Evolutionary conservation across 2,113 vertebrate species (phyloP).

Genomic region (Notarius lentiginosus): DNA sequence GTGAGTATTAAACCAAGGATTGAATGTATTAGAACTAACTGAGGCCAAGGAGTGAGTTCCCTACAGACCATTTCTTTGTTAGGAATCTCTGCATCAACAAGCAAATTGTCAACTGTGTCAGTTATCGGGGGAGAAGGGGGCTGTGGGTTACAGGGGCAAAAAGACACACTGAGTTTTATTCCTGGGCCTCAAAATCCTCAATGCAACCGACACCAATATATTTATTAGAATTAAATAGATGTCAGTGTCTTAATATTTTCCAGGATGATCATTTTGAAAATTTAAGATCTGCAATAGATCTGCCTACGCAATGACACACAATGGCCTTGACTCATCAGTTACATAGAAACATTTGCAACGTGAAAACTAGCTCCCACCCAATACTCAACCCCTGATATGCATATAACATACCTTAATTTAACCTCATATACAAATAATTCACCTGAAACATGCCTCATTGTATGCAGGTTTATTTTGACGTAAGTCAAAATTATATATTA

Average conservation of each 20-base stretch:
- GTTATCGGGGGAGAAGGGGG: slow-evolving; percentile 19
- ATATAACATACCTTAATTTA: not conserved
- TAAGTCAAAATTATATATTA: not conserved
- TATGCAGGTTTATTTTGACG: not conserved
- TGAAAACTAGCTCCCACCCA: not conserved
- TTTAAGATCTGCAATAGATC: not conserved
- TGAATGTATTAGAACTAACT: not conserved
- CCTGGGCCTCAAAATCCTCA: too few relatives aligned
- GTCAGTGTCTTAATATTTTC: not conserved
- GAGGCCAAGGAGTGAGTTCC: slow-evolving; percentile 2
- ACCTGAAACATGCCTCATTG: not conserved
- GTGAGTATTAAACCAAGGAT: not conserved
- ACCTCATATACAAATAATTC: not conserved
- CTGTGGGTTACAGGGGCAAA: not conserved
- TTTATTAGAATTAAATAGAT: not conserved
- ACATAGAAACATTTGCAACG: not conserved
- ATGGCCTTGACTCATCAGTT: not conserved
- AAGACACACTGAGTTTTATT: not conserved
- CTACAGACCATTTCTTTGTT: slow-evolving; percentile 40
- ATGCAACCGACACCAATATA: not conserved
- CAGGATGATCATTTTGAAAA: not conserved
- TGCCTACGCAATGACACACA: not conserved
- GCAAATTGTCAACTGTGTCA: slow-evolving; percentile 46
- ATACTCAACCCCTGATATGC: not conserved
- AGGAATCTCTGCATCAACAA: slow-evolving; percentile 43